These are phyloP conservation scores for Tachina grossa DNA, from an alignment of 2,888 invertebrate species.

Conservation along the genomic window DNA sequence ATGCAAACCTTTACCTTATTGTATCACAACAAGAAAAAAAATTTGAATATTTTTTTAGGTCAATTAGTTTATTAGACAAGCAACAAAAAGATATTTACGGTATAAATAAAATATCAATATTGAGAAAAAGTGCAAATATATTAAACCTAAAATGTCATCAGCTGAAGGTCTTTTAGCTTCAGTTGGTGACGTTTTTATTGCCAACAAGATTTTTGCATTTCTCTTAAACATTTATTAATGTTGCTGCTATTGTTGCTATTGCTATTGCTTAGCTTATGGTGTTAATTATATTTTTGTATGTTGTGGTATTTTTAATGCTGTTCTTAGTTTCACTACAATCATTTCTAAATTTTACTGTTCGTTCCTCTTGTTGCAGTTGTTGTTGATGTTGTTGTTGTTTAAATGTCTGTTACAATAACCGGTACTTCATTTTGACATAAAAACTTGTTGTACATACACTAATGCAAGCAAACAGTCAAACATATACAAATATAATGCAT, in stretches of 20 bases:
- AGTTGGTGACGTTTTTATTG: constrained; percentile 3
- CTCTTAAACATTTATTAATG: constrained; percentile 10
- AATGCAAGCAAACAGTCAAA: background rate
- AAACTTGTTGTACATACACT: constrained; percentile 52
- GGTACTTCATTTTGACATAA: constrained; percentile 61
- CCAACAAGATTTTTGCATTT: constrained; percentile 2
- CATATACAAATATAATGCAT: background rate
- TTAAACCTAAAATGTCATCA: too few species aligned
- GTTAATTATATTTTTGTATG: background rate
- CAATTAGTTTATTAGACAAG: too few species aligned
- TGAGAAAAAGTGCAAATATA: too few species aligned
- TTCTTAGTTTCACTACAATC: constrained; percentile 35
- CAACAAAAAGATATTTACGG: too few species aligned
- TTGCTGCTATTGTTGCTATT: constrained; percentile 1
- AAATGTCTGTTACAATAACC: constrained; percentile 66
- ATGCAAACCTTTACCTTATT: too few species aligned
- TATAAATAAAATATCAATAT: too few species aligned
- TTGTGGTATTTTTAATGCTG: constrained; percentile 18
- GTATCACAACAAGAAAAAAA: too few species aligned
- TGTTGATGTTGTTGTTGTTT: constrained; percentile 53
- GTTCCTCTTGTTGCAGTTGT: constrained; percentile 24
- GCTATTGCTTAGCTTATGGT: background rate
- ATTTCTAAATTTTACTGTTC: constrained; percentile 41
- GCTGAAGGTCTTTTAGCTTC: background rate
- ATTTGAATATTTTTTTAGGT: too few species aligned